phyloP scores from a whole-genome alignment of 2,113 vertebrate genomes.

The Seriola dumerili region DNA sequence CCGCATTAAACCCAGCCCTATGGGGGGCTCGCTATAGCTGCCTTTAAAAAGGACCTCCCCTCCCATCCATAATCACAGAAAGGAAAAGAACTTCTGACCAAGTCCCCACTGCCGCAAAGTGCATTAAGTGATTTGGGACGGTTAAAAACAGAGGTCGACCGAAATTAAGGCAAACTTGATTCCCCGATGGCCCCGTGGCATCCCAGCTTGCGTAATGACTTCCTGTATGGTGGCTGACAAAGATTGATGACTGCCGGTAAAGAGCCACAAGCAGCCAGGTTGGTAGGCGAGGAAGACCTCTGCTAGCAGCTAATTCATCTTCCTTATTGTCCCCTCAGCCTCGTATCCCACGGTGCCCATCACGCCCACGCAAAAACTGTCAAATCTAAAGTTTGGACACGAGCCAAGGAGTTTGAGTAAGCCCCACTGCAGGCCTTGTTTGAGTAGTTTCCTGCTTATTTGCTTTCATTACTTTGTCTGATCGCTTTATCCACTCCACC shows the following conservation, averaged over 20 bases:
- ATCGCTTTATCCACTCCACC: conserved; percentile 8
- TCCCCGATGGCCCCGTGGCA: conserved; percentile 49
- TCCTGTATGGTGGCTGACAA: conserved; percentile 80
- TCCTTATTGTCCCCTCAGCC: conserved; percentile 76
- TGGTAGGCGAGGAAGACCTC: conserved; percentile 75
- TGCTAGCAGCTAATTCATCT: conserved; percentile 85
- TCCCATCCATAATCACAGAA: conserved; percentile 51
- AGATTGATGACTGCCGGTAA: conserved; percentile 84
- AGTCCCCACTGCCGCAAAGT: conserved; percentile 45
- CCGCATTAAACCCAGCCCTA: conserved; percentile 63
- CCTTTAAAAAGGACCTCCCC: conserved; percentile 39
- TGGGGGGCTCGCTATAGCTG: conserved; percentile 48
- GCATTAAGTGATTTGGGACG: conserved; percentile 48
- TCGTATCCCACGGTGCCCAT: conserved; percentile 70
- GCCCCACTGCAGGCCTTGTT: conserved; percentile 32
- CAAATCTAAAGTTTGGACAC: conserved; percentile 74
- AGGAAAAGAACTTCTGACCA: conserved; percentile 51
- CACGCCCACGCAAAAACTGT: conserved; percentile 73
- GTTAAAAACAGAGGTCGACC: conserved; percentile 44
- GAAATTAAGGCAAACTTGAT: conserved; percentile 51
- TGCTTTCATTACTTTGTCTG: conserved; percentile 34
- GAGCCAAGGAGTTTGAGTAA: conserved; percentile 67
- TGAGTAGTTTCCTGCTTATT: conserved; percentile 32
- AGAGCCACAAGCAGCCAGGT: conserved; percentile 68
- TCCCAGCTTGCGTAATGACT: conserved; percentile 77